Evolutionary conservation across 2,113 vertebrate genomes (phyloP), one percentile per base, ranked within the genome.

Genomic region (Eublepharis macularius): DNA sequence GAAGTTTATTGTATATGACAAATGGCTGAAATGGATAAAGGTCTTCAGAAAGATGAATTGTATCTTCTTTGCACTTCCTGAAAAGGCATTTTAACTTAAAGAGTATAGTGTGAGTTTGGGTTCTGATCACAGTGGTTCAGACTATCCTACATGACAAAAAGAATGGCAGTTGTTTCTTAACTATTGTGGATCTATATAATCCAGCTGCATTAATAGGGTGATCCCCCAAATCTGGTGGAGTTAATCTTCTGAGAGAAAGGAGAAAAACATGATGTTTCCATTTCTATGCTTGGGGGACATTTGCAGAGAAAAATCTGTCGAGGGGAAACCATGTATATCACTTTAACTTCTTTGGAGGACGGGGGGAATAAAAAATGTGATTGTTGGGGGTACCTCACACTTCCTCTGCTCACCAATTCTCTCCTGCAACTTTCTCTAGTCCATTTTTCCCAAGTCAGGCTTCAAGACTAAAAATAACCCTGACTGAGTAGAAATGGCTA

Each of bases 1-100:
- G 4, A 16, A 39, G 32, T 36, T 49, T 29, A n/a, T 19, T 36
- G 47, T 81, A 26, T n/a, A 36, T 36, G 66, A 8, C 14, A 17
- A 34, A 16, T 26, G 0, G 0, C 0, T 1, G 29, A 34, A 21
- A 51, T 4, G 26, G 34, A n/a, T 43, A 4, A 24, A 76, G 8
- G 12, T 51, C 66, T 43, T 73, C 39, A 73, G 39, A 43, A 73
- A 43, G 2, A 24, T 45, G 78, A 2, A 54, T 77, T 19, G 11
- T 74, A 24, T 45, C 60, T 65, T 19, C 57, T 80, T 68, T 68
- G 60, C 41, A 47, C 60, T 29, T 63, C n/a, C 8, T 26, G 60
- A 63, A 63, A 63, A 29, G 60, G 26, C 11, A 63, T 63, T 21
- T 51, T 51, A 57, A 57, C 54, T 57, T 57, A 24, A 54, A 19